A percentile compares a stretch with the other conserved stretches of the same genome.
These are phyloP conservation scores for Drosophila parvula DNA, from an alignment of 1,140 invertebrate species.

Conservation along the genomic window DNA sequence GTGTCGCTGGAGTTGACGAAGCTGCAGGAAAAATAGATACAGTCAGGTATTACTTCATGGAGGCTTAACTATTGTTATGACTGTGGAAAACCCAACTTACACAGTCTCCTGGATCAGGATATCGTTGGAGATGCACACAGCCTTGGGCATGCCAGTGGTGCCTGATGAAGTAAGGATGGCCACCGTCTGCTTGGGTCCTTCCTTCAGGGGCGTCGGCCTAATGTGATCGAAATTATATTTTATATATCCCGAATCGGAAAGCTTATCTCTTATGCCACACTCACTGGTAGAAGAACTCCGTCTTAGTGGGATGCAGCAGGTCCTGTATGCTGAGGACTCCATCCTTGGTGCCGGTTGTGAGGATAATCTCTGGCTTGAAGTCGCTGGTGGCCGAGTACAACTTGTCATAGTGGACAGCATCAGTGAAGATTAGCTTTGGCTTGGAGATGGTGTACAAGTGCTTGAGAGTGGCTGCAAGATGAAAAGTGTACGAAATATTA, in stretches of 20 bases:
- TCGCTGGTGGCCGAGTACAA: constrained; percentile 36
- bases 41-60: neutral
- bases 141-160: constrained; percentile 91
- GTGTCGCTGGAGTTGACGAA: constrained; percentile 30
- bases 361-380: constrained; percentile 43
- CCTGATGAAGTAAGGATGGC: constrained; percentile 87
- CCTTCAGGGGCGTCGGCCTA: constrained; percentile 49
- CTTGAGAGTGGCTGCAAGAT: constrained; percentile 29
- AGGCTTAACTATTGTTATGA: neutral
- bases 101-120: constrained; percentile 22
- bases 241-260: neutral
- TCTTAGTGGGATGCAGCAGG: constrained; percentile 51
- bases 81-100: constrained; percentile 31
- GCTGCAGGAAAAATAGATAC: neutral
- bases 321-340: constrained; percentile 56
- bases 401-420: constrained; percentile 30
- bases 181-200: constrained; percentile 60
- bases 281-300: constrained; percentile 64
- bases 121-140: constrained; percentile 88
- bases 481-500: neutral
- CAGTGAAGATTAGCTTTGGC: constrained; percentile 55
- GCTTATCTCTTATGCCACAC: neutral
- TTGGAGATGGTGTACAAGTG: constrained; percentile 58
- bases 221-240: too few relatives aligned
- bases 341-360: constrained; percentile 46